A percentile compares a stretch with the other conserved stretches of the same genome.
phyloP scores from a whole-genome alignment of 2,888 invertebrate genomes.

The Emmelina monodactyla region DNA sequence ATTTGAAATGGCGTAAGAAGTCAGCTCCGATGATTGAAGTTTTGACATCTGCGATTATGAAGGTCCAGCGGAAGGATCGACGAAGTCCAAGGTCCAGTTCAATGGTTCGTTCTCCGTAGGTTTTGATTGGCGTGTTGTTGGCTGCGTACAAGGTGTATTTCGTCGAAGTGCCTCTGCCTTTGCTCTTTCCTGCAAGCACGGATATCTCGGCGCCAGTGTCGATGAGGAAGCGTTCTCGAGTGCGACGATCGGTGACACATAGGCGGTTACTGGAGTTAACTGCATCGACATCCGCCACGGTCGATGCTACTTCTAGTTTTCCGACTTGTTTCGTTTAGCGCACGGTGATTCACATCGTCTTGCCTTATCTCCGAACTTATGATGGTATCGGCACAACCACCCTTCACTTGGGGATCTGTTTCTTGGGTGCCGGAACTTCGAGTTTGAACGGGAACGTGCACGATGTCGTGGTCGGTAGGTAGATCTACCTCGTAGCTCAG shows the following conservation, averaged over 20 bases:
- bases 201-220: conserved; percentile 15
- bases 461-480: conserved; percentile 1
- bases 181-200: conserved; percentile 5
- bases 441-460: neutral
- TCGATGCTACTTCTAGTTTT: conserved; percentile 9
- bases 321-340: conserved; percentile 7
- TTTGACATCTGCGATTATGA: conserved; percentile 14
- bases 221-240: conserved; percentile 10
- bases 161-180: conserved; percentile 2
- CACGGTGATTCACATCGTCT: conserved; percentile 10
- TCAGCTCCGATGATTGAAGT: conserved; percentile 14
- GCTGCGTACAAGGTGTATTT: conserved; percentile 14
- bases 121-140: conserved; percentile 14
- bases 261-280: conserved; percentile 10
- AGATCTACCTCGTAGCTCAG: conserved; percentile 1
- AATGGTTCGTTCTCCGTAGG: conserved; percentile 10
- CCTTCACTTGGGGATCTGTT: neutral
- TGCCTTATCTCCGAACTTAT: conserved; percentile 9
- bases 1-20: conserved; percentile 11
- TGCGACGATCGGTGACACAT: conserved; percentile 11
- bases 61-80: conserved; percentile 12
- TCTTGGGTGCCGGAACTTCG: conserved; percentile 2
- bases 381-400: conserved; percentile 12
- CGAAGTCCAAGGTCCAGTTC: conserved; percentile 10
- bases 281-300: conserved; percentile 14